These are phyloP conservation scores for Lamprotornis superbus DNA, from an alignment of 2,113 vertebrate species.

Conservation along the genomic window DNA sequence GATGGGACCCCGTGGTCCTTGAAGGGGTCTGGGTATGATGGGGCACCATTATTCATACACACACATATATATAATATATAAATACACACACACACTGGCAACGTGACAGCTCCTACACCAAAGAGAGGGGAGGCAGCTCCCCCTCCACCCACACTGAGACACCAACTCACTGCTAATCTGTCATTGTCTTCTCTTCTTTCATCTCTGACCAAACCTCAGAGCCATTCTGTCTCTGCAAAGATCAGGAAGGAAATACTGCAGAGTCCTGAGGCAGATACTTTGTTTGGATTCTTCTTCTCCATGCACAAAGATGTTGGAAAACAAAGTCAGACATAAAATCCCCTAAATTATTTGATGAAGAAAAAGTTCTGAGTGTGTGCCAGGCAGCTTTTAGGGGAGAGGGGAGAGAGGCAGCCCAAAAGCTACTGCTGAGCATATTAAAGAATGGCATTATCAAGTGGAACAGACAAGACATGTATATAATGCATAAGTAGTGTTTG, in stretches of 20 bases:
- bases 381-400: not conserved
- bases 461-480: constrained; percentile 70
- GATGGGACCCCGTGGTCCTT: not conserved
- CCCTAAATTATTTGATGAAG: constrained; percentile 14
- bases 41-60: no score
- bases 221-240: not conserved
- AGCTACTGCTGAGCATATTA: constrained; percentile 65
- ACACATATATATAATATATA: not conserved
- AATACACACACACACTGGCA: accelerated
- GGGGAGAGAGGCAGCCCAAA: constrained; percentile 35
- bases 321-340: constrained; percentile 20
- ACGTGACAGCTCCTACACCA: accelerated
- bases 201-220: not conserved
- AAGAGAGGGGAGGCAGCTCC: not conserved
- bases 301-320: not conserved
- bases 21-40: accelerated
- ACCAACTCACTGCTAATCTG: not conserved
- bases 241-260: not conserved
- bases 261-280: not conserved
- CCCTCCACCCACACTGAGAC: not conserved
- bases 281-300: not conserved
- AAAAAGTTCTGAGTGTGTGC: not conserved
- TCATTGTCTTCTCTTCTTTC: not conserved
- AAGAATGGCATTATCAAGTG: constrained; percentile 69
- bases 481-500: constrained; percentile 35